Base-by-base conservation (phyloP, 2,888 invertebrate species). In the Andrena bucephala region DNA sequence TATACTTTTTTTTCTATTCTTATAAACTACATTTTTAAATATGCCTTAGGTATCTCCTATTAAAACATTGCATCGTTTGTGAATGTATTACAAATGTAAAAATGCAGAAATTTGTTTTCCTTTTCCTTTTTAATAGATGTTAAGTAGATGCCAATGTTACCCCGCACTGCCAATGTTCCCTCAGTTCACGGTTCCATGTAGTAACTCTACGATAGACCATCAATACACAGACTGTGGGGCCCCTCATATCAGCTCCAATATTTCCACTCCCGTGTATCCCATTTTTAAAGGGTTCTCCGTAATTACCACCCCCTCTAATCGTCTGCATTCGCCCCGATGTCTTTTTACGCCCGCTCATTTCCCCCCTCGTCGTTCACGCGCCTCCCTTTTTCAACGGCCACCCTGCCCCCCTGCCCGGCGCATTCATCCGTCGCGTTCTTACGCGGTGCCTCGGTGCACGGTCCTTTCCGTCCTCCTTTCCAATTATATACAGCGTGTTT, bases 401-500 rank as follows among this genome's bases (percentile, higher is more conserved):
- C 16, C 42, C 42, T 42, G 42, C 29, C 8, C 8, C 59, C 59
- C 48, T 68, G 50, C 52, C 70, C 74, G 5, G 16, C 29, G 52
- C 50, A 62, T 74, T 59, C 74, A 54, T 68, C 75, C 24, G 50
- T 42, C 75, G 70, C 83, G 66, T 74, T 77, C 73, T 78, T 77
- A 73, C 77, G 24, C 13, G 59, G 52, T 50, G 63, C 27, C 69
- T 68, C 60, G 59, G 67, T 67, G 57, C 62, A 27, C 20, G 27
- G 24, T 29, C 29, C 69, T 77, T 75, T 81, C 70, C 74, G 31
- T 77, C 73, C 65, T 82, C 77, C 76, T 62, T 70, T 73, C 72
- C 82, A 60, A 77, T 77, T 83, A 74, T 77, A 83, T 79, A 83
- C 78, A 81, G 33, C 74, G 68, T 83, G 76, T 71, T 81, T 74